Conservation (phyloP, 2,113 vertebrate genomes). For the Trochalopteron elliotii region DNA sequence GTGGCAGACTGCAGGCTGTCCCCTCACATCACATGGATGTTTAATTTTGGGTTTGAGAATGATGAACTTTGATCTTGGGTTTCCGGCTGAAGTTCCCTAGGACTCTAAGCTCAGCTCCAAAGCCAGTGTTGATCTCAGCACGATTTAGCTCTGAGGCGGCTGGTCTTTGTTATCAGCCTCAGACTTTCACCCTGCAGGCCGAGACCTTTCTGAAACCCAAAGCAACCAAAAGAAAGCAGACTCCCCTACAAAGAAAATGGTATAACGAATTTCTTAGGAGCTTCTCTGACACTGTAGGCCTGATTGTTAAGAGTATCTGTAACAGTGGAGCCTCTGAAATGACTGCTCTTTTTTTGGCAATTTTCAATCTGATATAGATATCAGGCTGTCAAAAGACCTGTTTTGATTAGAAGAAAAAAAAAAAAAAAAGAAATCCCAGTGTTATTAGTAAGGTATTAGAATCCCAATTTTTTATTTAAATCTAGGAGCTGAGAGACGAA, state of each 20-base stretch:
- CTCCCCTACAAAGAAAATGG: not conserved
- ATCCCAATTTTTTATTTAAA: not conserved
- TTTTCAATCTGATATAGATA: not conserved
- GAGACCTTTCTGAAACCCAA: not conserved
- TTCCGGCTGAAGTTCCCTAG: not conserved
- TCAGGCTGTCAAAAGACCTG: not conserved
- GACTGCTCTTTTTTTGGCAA: not conserved
- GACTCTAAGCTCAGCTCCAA: not conserved
- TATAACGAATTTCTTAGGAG: not conserved
- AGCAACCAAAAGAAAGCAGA: not conserved
- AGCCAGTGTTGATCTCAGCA: not conserved
- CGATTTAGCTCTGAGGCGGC: not conserved
- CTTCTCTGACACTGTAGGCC: not conserved
- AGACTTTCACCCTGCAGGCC: not conserved
- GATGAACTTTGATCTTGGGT: not conserved
- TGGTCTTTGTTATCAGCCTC: not conserved
- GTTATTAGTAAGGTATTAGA: not conserved
- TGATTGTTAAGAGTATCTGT: not conserved
- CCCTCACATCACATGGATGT: accelerated
- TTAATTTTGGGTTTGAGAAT: not conserved
- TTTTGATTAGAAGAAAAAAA: not conserved
- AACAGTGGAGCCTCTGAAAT: not conserved
- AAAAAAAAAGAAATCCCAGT: not conserved
- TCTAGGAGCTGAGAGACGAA: not conserved
- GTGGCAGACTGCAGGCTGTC: not conserved